Conservation (phyloP, 2,888 invertebrate species). For the Netelia virgata region DNA sequence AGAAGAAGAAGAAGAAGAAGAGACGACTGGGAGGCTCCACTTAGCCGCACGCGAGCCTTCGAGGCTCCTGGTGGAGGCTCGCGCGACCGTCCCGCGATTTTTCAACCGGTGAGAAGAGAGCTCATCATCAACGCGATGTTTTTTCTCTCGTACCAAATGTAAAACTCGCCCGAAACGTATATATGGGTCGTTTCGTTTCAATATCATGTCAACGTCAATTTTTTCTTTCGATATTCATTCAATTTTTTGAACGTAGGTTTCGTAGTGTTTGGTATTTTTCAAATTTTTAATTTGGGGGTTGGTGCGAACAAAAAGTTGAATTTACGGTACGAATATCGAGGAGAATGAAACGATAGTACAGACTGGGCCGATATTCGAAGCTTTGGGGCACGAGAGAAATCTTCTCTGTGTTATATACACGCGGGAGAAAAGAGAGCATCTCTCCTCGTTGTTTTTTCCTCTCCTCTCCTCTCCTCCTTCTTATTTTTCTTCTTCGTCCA, state of each 20-base stretch:
- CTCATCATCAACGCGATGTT: conserved; percentile 16
- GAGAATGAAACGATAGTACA: not conserved
- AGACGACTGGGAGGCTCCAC: conserved; percentile 75
- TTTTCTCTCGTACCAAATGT: conserved; percentile 10
- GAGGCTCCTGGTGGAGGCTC: conserved; percentile 70
- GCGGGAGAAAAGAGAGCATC: conserved; percentile 48
- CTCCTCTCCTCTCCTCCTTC: conserved; percentile 43
- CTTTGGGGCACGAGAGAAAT: conserved; percentile 57
- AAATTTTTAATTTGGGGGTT: not conserved
- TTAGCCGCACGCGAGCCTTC: conserved; percentile 84
- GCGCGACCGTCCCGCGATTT: conserved; percentile 22
- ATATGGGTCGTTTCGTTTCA: not conserved
- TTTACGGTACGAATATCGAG: not conserved
- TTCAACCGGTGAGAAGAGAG: not conserved
- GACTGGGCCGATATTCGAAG: conserved; percentile 42
- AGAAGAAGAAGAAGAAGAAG: conserved; percentile 41
- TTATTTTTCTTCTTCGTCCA: conserved; percentile 50
- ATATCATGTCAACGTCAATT: not conserved
- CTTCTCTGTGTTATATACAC: conserved; percentile 43
- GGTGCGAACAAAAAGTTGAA: not conserved
- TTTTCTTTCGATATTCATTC: not conserved
- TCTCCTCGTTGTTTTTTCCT: conserved; percentile 62
- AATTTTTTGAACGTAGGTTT: not conserved
- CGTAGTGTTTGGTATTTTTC: not conserved
- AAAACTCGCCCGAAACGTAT: not conserved